A percentile compares a stretch with the other conserved stretches of the same genome.
Evolutionary conservation across 2,888 invertebrate species (phyloP).

Genomic region (Baronia brevicornis): DNA sequence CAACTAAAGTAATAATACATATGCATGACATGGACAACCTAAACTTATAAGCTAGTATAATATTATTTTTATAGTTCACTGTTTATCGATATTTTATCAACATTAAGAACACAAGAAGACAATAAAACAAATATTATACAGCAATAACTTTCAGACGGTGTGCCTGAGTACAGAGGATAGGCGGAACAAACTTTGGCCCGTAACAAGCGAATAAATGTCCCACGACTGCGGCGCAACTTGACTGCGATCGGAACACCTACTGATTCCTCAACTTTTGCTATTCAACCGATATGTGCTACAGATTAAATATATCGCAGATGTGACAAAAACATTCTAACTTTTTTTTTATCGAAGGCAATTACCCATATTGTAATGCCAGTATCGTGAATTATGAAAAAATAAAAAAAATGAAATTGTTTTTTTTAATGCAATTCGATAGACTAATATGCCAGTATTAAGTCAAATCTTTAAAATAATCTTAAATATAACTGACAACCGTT

Average conservation of each 20-base stretch:
- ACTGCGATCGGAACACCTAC: constrained; percentile 34
- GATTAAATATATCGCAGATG: constrained; percentile 19
- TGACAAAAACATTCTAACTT: constrained; percentile 1
- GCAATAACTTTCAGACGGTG: constrained; percentile 8
- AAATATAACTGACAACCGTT: too few relatives aligned
- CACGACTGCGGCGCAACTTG: constrained; percentile 35
- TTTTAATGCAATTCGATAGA: too few relatives aligned
- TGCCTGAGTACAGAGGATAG: constrained; percentile 14
- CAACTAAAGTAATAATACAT: too few relatives aligned
- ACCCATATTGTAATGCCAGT: too few relatives aligned
- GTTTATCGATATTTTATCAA: neutral
- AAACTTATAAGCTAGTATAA: too few relatives aligned
- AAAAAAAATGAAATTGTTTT: too few relatives aligned
- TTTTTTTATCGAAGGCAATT: too few relatives aligned
- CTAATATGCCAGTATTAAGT: too few relatives aligned
- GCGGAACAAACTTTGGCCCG: constrained; percentile 26
- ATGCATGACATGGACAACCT: too few relatives aligned
- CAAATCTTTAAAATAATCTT: too few relatives aligned
- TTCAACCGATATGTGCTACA: constrained; percentile 22
- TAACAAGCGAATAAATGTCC: constrained; percentile 42
- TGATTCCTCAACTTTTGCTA: constrained; percentile 40
- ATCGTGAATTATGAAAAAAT: too few relatives aligned
- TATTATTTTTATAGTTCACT: too few relatives aligned
- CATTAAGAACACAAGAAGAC: constrained; percentile 14
- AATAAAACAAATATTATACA: constrained; percentile 31